Evolutionary conservation across 2,888 invertebrate genomes (phyloP).

Genomic region (Punctoribates punctum): DNA sequence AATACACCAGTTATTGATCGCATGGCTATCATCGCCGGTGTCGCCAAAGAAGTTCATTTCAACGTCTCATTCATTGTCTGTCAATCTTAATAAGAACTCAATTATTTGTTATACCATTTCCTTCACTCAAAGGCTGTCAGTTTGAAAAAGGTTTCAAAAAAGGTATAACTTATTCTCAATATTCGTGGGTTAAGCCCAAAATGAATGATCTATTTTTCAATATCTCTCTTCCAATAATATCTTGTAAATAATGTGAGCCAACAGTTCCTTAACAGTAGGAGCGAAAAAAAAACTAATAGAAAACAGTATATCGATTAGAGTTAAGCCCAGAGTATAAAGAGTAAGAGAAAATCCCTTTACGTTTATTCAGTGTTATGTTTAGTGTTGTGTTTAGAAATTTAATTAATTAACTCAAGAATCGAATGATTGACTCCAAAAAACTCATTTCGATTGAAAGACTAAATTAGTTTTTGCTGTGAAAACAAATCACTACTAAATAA

Average conservation of each 20-base stretch:
- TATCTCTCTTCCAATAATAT: no score
- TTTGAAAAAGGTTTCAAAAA: no score
- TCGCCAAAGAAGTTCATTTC: no score
- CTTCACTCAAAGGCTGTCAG: no score
- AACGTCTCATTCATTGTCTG: background rate
- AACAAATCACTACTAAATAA: background rate
- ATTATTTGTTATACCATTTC: background rate
- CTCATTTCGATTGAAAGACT: background rate
- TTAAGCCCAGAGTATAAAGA: background rate
- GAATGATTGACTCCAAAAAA: background rate
- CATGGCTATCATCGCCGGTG: background rate
- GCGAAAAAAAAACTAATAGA: background rate
- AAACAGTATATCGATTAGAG: background rate
- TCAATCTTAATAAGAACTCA: slow-evolving; percentile 5
- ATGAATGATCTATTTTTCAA: no score
- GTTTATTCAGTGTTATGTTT: background rate
- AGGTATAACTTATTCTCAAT: no score
- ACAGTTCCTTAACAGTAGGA: no score
- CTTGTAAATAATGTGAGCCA: no score
- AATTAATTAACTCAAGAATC: slow-evolving; percentile 14
- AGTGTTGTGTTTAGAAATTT: background rate
- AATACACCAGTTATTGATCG: slow-evolving; percentile 2
- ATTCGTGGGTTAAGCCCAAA: no score
- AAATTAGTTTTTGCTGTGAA: background rate
- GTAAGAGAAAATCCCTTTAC: background rate